Evolutionary conservation across 2,113 vertebrate species (phyloP), one percentile per base, ranked within the genome.

Genomic region (Mungos mungo): DNA sequence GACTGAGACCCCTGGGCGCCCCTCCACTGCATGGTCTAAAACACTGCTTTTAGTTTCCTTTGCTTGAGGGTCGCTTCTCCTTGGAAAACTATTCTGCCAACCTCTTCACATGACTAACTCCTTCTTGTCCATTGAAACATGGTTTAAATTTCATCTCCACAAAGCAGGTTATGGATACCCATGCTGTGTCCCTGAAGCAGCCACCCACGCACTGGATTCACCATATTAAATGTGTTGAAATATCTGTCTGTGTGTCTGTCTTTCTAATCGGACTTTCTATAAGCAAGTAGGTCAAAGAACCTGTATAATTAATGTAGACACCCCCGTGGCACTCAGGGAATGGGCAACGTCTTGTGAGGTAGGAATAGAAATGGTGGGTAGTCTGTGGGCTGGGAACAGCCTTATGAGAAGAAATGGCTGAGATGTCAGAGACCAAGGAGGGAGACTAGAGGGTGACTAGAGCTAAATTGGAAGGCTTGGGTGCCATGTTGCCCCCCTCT

Each of bases 131-230:
- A 45, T 7, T 5, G 18, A 72, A 83, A 57, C 74, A 38, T 19
- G 45, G 18, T 50, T 47, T n/a, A 19, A 68, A 35, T 47, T 45
- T n/a, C 18, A 68, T 69, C 6, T 79, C 54, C 0, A 14, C 60
- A 50, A 18, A 50, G 57, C n/a, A 54, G 38, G 31, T 15, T 52
- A 41, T 25, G 12, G 27, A 12, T 1, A 57, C 16, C 76, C 11
- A 31, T 1, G 0, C 23, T 12, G 13, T 15, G 27, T 2, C 33
- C 18, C 47, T 27, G 1, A 6, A 47, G 21, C 4, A 50, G 25
- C 4, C 38, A 8, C 65, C 33, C 27, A 63, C 72, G 9, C 21
- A 7, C 9, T 1, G 4, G 9, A 45, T 38, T 63, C 21, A 38
- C 2, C 13, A 23, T 21, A 16, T 27, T 15, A 1, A 21, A 15